These are phyloP conservation scores for Psittacula derbiana DNA, from an alignment of 2,797 vertebrate genomes.

Conservation along the genomic window DNA sequence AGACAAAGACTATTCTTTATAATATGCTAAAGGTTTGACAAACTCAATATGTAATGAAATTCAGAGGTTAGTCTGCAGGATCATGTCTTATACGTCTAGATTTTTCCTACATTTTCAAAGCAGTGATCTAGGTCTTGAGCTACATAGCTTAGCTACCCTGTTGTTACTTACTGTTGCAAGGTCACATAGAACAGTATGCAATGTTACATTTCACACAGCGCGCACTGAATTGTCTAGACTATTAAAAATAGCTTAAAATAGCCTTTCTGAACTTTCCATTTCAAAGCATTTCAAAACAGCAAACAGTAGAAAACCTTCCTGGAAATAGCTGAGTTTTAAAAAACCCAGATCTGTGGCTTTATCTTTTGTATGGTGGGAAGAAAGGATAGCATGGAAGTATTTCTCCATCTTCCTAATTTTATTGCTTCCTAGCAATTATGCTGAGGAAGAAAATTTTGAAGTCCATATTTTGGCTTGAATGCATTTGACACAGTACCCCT, in stretches of 20 bases:
- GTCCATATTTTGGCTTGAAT: neutral
- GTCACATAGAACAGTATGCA: neutral
- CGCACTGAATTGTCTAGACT: neutral
- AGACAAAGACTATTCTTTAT: neutral
- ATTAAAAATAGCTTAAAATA: neutral
- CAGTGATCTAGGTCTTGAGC: neutral
- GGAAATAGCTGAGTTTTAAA: neutral
- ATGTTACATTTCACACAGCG: neutral
- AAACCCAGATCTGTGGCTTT: neutral
- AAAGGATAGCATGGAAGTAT: neutral
- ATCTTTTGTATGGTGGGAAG: neutral
- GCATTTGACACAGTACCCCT: fast-evolving
- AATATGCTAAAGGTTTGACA: neutral
- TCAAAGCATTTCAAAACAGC: neutral
- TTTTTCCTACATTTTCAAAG: neutral
- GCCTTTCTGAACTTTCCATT: neutral
- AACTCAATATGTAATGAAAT: neutral
- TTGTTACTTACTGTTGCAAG: neutral
- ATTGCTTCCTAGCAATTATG: neutral
- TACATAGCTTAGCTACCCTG: neutral
- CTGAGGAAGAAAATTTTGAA: neutral
- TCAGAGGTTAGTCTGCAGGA: neutral
- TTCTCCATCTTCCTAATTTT: neutral
- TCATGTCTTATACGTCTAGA: neutral
- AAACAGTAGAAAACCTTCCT: neutral